Base-by-base conservation (phyloP, 2,113 vertebrate species). In the Talpa occidentalis region DNA sequence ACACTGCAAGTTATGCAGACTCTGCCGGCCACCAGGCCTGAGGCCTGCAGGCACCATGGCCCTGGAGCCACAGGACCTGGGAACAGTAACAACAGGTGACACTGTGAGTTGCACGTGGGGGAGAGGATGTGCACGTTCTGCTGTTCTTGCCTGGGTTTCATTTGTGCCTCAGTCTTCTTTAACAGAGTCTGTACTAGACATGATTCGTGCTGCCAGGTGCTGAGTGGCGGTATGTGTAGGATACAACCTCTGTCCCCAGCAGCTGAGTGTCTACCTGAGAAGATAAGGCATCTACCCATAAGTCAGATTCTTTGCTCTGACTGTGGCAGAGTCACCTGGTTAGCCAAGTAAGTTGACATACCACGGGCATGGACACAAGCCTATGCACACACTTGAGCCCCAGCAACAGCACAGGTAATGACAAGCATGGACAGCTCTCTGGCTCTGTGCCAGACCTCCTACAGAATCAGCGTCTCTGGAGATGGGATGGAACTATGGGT, bases 41-140 rank as follows among this genome's bases (percentile, higher is more conserved):
- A 95, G 90, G n/a, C 91, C 72, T 88, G 96, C 42, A 7, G 52
- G 93, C 32, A 5, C 89, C 85, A 64, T 82, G 35, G 83, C 96
- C 78, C 52, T 10, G 7, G 42, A 67, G 35, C 10, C 3, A 3
- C 4, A 40, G 42, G 72, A 67, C 19, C 5, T 2, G 47, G 37
- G 28, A 32, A 72, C 28, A 37, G 5, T 42, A 54, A 47, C 54
- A 35, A 32, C 12, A 47, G 66, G n/a, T 74, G 60, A n/a, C 81
- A 54, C 19, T 14, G 66, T 60, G 47, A 82, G 7, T 24, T 32
- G 14, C 4, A 5, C 6, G 10, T 44, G 35, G 47, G 9, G 22
- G 62, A 54, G 37, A 52, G 3, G 0, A 42, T 30, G 6, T 32
- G 54, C 28, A 17, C 3, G 67, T 37, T 37, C 74, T 49, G 59